phyloP scores from a whole-genome alignment of 2,797 vertebrate genomes.

The Microctenopoma steveboyesi region DNA sequence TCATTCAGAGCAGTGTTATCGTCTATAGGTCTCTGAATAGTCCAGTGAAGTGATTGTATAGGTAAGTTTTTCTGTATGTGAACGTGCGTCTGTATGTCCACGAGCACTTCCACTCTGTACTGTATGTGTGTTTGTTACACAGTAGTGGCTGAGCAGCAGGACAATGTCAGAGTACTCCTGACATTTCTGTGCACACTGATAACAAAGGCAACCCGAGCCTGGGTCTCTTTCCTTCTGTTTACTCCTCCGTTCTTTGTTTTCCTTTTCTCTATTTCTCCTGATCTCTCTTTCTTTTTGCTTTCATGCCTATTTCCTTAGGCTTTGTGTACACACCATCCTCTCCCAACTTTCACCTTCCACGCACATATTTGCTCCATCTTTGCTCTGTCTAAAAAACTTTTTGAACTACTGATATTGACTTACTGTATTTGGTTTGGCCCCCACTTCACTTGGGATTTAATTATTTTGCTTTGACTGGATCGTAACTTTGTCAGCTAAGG shows the following conservation, averaged over 20 bases:
- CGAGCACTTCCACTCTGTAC: background rate
- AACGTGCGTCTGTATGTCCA: background rate
- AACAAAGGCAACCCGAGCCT: constrained; percentile 69
- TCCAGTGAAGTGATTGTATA: background rate
- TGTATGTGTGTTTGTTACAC: constrained; percentile 21
- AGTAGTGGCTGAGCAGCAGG: constrained; percentile 60
- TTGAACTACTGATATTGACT: constrained; percentile 3
- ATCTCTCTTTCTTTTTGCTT: constrained; percentile 44
- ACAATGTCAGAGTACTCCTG: constrained; percentile 73
- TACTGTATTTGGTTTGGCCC: background rate
- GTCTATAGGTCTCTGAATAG: background rate
- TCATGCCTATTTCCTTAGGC: constrained; percentile 27
- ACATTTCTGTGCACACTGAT: constrained; percentile 81
- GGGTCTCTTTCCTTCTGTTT: constrained; percentile 57
- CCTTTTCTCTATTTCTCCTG: constrained; percentile 31
- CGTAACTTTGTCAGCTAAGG: constrained; percentile 6
- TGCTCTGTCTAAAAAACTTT: constrained; percentile 9
- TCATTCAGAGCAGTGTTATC: background rate
- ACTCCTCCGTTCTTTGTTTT: constrained; percentile 46
- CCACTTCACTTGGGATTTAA: background rate
- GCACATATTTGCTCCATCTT: constrained; percentile 20
- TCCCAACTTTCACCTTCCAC: background rate
- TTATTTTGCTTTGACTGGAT: constrained; percentile 13
- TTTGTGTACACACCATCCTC: constrained; percentile 21
- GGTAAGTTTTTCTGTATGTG: background rate